Evolutionary conservation across 2,797 vertebrate genomes (phyloP).

Genomic region (Antrozous pallidus): DNA sequence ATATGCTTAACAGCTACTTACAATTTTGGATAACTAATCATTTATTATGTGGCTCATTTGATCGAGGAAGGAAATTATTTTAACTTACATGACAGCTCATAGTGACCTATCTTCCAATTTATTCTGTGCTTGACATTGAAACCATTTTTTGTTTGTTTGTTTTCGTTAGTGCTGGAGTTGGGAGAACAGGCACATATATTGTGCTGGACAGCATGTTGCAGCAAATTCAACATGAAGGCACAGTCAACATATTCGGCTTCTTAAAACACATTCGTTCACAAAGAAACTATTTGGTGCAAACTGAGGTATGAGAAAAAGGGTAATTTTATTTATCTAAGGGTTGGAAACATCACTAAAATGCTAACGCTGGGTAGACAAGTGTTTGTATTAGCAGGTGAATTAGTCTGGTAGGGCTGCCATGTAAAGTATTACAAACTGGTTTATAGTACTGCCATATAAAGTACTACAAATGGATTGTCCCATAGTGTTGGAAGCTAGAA

Average conservation of each 20-base stretch:
- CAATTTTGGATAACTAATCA: background rate
- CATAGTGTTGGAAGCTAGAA: background rate
- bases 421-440: background rate
- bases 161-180: conserved; percentile 92
- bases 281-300: conserved; percentile 97
- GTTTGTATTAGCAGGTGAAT: background rate
- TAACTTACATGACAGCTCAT: background rate
- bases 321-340: background rate
- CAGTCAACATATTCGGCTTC: conserved; percentile 92
- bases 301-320: conserved; percentile 89
- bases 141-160: conserved; percentile 24
- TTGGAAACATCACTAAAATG: background rate
- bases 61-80: background rate
- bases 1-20: background rate
- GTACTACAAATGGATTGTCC: background rate
- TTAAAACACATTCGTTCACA: conserved; percentile 97
- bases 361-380: background rate
- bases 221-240: conserved; percentile 91
- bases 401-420: background rate
- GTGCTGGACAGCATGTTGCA: conserved; percentile 97
- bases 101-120: background rate
- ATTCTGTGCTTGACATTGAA: conserved; percentile 60
- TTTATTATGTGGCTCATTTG: background rate
- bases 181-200: conserved; percentile 95
- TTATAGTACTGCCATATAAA: background rate